Base-by-base conservation (phyloP, 1,140 invertebrate species). In the Hesperophylax magnus region DNA sequence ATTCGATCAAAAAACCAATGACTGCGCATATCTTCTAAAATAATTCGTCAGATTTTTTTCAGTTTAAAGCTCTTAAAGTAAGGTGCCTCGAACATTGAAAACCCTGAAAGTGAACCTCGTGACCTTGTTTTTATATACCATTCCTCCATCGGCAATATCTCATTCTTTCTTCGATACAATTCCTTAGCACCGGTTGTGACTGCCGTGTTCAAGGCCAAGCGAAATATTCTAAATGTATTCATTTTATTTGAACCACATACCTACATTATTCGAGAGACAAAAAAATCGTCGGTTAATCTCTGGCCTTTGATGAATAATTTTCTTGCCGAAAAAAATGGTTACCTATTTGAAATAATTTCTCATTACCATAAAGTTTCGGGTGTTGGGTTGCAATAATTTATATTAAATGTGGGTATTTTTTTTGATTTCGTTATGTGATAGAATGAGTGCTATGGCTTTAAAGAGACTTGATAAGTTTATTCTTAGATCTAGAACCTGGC, bases 61-160 rank as follows among this genome's bases (percentile, higher is more conserved):
- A 3, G 1, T 6, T 1, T 1, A 47, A 47, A 14, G 0, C 39
- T 14, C 11, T 47, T 47, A 14, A 47, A 47, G 8, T 47, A 14
- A 14, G 39, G 39, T 47, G 39, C 39, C 11, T 47, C 11, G 9
- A 47, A 47, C 11, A 47, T 61, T 61, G 58, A 8, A 14, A 20
- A 61, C 63, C 31, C 27, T 39, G 65, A 69, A 54, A 72, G 69
- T 67, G 27, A 18, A 34, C 17, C 47, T 20, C n/a, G n/a, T 31
- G 52, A 72, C 69, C 69, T 72, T 72, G 47, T 22, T 22, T 72
- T 72, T 72, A 56, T n/a, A 27, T 67, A 18, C 15, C 69, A 20
- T 72, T 34, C 17, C 34, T 27, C 69, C 20, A 54, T 24, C 27
- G 69, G 47, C 47, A 72, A 72, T 22, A 53, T 20, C 52, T 54